These are phyloP conservation scores for Datnioides undecimradiatus DNA, from an alignment of 2,113 vertebrate species.

Conservation along the genomic window DNA sequence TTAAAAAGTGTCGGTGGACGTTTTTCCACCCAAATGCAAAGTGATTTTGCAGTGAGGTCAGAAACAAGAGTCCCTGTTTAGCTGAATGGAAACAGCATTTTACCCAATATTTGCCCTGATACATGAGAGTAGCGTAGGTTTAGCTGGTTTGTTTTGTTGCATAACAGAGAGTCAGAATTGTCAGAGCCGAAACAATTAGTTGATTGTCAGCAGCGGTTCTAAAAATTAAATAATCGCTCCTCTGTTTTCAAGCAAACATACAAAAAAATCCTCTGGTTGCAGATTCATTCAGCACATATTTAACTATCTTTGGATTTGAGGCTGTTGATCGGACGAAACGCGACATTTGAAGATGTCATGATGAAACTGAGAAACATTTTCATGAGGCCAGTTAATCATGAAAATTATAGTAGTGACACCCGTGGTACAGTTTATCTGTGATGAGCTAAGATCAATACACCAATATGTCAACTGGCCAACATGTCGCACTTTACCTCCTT, in stretches of 20 bases:
- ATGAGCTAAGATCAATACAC: background rate
- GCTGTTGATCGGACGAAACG: background rate
- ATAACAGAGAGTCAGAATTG: too few species aligned
- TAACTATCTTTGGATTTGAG: background rate
- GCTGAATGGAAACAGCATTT: background rate
- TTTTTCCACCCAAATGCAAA: slow-evolving; percentile 15
- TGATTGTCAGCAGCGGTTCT: background rate
- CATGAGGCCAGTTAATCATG: background rate
- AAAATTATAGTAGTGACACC: background rate
- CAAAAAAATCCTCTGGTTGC: background rate
- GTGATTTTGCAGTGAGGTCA: slow-evolving; percentile 23
- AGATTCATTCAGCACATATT: too few species aligned
- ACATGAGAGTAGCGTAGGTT: too few species aligned
- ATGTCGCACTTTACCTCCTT: background rate
- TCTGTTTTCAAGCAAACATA: background rate
- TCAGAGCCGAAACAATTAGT: background rate
- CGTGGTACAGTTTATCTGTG: background rate
- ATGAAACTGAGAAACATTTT: background rate
- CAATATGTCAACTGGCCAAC: background rate
- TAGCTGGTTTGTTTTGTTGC: too few species aligned
- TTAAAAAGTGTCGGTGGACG: slow-evolving; percentile 20
- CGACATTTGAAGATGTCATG: background rate
- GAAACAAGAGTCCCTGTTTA: background rate
- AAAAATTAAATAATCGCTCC: background rate
- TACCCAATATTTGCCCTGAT: background rate